phyloP scores from a whole-genome alignment of 2,888 invertebrate genomes.

The Scelioninae gen. 1 region DNA sequence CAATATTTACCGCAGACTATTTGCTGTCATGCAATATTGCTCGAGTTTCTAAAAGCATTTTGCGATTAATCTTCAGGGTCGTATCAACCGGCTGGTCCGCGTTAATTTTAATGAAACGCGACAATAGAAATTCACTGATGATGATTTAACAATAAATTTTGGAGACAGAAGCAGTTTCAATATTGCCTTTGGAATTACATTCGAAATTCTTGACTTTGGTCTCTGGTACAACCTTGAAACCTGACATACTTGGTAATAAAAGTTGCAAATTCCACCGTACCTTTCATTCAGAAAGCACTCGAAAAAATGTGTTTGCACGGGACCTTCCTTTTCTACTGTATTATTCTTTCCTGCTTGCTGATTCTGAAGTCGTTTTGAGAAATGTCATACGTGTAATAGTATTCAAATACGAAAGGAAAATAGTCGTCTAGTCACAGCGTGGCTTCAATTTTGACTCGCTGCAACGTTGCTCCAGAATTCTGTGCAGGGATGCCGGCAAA shows the following conservation, averaged over 20 bases:
- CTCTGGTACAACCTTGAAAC: conserved; percentile 18
- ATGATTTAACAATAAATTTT: no score
- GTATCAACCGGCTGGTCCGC: no score
- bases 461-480: conserved; percentile 13
- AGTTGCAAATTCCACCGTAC: conserved; percentile 5
- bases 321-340: conserved; percentile 4
- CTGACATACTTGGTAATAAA: conserved; percentile 6
- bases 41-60: conserved; percentile 28
- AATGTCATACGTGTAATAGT: conserved; percentile 49
- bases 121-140: no score
- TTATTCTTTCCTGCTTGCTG: conserved; percentile 47
- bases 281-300: conserved; percentile 20
- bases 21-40: conserved; percentile 37
- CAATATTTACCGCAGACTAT: conserved; percentile 48
- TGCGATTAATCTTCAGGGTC: conserved; percentile 26
- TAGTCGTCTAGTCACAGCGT: conserved; percentile 71
- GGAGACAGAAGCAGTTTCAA: no score
- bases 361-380: conserved; percentile 47
- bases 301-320: conserved; percentile 45
- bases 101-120: background rate
- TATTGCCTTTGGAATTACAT: background rate
- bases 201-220: background rate
- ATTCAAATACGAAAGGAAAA: conserved; percentile 69
- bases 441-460: conserved; percentile 41
- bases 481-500: conserved; percentile 15